A percentile compares a stretch with the other conserved stretches of the same genome.
phyloP scores from a whole-genome alignment of 2,888 invertebrate species.

The Sthenelais limicola region DNA sequence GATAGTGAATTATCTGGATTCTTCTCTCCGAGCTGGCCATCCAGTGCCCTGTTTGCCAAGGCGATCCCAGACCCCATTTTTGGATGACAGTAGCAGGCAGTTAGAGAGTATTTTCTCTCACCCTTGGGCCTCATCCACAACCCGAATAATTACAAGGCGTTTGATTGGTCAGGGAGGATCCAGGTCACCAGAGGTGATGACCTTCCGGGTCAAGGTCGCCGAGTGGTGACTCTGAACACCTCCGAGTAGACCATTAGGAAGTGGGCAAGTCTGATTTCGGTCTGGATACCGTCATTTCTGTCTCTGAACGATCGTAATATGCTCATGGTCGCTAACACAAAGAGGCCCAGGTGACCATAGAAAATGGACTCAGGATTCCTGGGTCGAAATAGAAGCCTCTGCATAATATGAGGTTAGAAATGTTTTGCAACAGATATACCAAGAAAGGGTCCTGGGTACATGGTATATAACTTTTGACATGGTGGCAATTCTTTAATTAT shows the following conservation, averaged over 20 bases:
- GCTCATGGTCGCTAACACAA: too few relatives aligned
- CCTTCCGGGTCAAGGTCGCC: slow-evolving; percentile 31
- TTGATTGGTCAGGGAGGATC: slow-evolving; percentile 37
- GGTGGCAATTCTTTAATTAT: too few relatives aligned
- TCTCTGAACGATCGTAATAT: too few relatives aligned
- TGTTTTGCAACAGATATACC: too few relatives aligned
- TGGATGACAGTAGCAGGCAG: not conserved
- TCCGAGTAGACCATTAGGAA: not conserved
- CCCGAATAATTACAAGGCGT: slow-evolving; percentile 29
- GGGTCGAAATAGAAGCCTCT: too few relatives aligned
- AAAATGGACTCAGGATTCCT: slow-evolving; percentile 6
- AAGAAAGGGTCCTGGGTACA: too few relatives aligned
- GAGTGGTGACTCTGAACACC: not conserved
- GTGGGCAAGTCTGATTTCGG: slow-evolving; percentile 10
- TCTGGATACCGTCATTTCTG: slow-evolving; percentile 25
- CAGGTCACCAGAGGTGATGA: slow-evolving; percentile 1
- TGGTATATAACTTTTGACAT: too few relatives aligned
- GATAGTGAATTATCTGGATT: too few relatives aligned
- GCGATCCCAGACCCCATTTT: not conserved
- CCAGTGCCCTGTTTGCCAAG: too few relatives aligned
- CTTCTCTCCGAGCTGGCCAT: too few relatives aligned
- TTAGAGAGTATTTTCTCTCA: not conserved
- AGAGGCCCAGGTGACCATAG: too few relatives aligned
- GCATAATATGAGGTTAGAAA: too few relatives aligned
- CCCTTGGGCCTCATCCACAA: slow-evolving; percentile 24